Base-by-base conservation (phyloP, 2,113 vertebrate species). In the Naja naja region DNA sequence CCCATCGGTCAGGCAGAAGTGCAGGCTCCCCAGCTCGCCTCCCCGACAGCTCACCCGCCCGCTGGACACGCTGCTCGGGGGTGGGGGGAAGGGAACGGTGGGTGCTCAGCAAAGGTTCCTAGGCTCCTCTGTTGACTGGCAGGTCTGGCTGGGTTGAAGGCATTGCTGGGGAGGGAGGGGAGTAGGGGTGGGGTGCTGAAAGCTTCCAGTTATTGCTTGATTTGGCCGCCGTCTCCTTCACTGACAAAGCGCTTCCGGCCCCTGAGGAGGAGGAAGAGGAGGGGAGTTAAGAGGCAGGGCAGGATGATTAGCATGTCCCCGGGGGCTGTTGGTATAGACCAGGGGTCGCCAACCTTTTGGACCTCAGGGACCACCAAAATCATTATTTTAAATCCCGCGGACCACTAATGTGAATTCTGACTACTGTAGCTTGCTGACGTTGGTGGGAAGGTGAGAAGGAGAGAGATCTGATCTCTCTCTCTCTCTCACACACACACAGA, bases 211-310 rank as follows among this genome's bases (percentile, higher is more conserved):
- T 97, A 98, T 95, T 94, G 97, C 96, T 98, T 98, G 90, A 98
- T 97, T 14, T 93, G 90, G 0, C 98, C 98, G 0, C 98, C 98
- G 0, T 99, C 98, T 18, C 98, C 98, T 95, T 98, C 98, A 2
- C 98, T 99, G 54, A 98, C 98, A 64, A 98, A 98, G n/a, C 98
- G 98, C 95, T 99, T 98, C 27, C 98, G 97, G 95, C 98, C 98
- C 97, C 98, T 99, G 88, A 81, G 95, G 93, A 55, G 94, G 27
- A 81, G 95, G 93, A 55, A 94, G 27, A 86, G 1, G 10, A 88
- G 8, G 18, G 49, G n/a, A 22, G 69, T 81, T 2, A 89, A 60
- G 10, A 9, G 20, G 14, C 1, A 18, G 23, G 5, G 3, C 45
- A 5, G 86, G 0, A 2, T 9, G 49, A 49, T 49, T 12, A 54